Evolutionary conservation across 1,140 invertebrate genomes (phyloP).

Genomic region (Rhizoglyphus robini): DNA sequence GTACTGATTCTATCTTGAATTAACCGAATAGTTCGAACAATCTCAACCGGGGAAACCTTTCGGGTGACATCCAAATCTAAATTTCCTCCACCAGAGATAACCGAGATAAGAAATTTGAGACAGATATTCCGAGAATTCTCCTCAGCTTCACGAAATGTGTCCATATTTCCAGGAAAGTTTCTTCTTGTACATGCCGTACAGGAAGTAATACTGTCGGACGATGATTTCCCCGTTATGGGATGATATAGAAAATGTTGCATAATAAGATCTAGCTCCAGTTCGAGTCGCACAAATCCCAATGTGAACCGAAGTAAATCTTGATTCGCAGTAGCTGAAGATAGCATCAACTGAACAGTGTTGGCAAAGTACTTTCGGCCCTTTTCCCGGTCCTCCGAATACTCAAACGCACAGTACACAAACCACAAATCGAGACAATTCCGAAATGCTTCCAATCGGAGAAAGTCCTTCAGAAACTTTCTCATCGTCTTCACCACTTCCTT

Average conservation of each 20-base stretch:
- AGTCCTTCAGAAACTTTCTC: conserved; percentile 16
- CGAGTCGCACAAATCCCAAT: not conserved
- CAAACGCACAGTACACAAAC: conserved; percentile 33
- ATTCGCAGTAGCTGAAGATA: not conserved
- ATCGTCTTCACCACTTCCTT: not conserved
- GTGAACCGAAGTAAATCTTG: conserved; percentile 2
- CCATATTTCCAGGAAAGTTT: too few species aligned
- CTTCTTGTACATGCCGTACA: too few species aligned
- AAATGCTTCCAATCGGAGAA: conserved; percentile 34
- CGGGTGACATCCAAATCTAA: too few species aligned
- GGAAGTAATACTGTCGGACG: too few species aligned
- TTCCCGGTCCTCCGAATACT: conserved; percentile 30
- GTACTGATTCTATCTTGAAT: too few species aligned
- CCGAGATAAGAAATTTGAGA: too few species aligned
- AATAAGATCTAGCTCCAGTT: not conserved
- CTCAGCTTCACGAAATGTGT: too few species aligned
- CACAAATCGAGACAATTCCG: conserved; percentile 36
- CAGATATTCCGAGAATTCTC: too few species aligned
- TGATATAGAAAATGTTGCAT: not conserved
- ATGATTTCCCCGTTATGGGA: too few species aligned
- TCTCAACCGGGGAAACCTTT: too few species aligned
- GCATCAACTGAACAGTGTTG: conserved; percentile 28
- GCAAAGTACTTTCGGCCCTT: conserved; percentile 33
- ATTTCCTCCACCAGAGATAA: too few species aligned
- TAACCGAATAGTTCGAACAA: too few species aligned